These are phyloP conservation scores for Petaurus breviceps DNA, from an alignment of 2,113 vertebrate species.

Conservation along the genomic window DNA sequence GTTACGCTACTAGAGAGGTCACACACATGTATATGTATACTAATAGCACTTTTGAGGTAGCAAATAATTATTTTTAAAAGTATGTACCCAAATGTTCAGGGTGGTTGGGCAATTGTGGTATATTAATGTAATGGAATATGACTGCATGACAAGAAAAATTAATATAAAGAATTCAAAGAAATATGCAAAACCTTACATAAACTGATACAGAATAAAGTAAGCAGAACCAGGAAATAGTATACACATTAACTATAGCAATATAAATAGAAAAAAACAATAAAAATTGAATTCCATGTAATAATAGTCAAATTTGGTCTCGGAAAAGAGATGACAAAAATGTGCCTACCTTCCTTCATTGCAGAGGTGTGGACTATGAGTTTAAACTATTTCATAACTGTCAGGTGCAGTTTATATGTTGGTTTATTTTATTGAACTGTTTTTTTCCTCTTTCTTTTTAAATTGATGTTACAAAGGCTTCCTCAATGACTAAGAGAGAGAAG, in stretches of 20 bases:
- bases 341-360: not conserved
- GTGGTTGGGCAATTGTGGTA: too few relatives aligned
- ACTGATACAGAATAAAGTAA: too few relatives aligned
- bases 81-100: too few relatives aligned
- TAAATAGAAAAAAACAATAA: too few relatives aligned
- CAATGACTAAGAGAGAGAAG: not conserved
- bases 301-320: not conserved
- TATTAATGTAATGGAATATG: too few relatives aligned
- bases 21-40: too few relatives aligned
- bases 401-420: not conserved
- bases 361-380: not conserved
- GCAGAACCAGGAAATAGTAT: too few relatives aligned
- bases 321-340: not conserved
- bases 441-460: not conserved
- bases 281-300: not conserved
- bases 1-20: not conserved
- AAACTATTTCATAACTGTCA: not conserved
- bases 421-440: not conserved
- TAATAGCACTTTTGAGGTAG: not conserved
- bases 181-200: too few relatives aligned
- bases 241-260: too few relatives aligned
- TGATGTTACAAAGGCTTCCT: not conserved
- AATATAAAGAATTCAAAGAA: too few relatives aligned
- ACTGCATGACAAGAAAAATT: too few relatives aligned
- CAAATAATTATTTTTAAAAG: not conserved